Conservation (phyloP, 2,888 invertebrate genomes). For the Aquatica leii region DNA sequence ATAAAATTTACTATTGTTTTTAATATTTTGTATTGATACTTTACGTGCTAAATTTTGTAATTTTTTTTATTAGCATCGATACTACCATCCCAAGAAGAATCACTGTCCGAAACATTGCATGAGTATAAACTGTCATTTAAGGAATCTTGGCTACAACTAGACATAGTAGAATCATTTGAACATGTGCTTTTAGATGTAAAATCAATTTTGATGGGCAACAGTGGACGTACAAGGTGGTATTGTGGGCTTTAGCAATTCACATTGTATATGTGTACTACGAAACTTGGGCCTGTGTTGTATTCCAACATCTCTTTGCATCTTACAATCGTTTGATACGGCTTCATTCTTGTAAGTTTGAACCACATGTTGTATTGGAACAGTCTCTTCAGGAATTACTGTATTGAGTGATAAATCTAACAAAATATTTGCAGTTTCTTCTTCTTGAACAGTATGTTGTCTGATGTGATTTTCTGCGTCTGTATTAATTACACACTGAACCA, state of each 20-base stretch:
- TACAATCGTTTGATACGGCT: neutral
- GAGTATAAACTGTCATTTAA: too few relatives aligned
- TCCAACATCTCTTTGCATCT: neutral
- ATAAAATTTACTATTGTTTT: neutral
- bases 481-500: conserved; percentile 1
- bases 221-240: neutral
- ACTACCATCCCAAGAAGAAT: neutral
- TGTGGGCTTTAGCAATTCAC: too few relatives aligned
- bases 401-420: neutral
- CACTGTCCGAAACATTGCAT: neutral
- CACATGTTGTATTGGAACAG: neutral
- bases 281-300: conserved; percentile 2
- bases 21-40: neutral
- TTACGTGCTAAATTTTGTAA: neutral
- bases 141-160: too few relatives aligned
- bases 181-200: too few relatives aligned
- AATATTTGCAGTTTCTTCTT: neutral
- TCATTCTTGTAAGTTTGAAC: neutral
- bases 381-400: neutral
- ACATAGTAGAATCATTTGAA: too few relatives aligned
- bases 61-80: neutral
- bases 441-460: neutral
- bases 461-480: neutral
- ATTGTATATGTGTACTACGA: neutral
- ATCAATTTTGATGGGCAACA: neutral